Percentiles rank a stretch among this genome's conserved stretches.
phyloP scores from a whole-genome alignment of 1,140 invertebrate genomes.

The Platyura marginata region DNA sequence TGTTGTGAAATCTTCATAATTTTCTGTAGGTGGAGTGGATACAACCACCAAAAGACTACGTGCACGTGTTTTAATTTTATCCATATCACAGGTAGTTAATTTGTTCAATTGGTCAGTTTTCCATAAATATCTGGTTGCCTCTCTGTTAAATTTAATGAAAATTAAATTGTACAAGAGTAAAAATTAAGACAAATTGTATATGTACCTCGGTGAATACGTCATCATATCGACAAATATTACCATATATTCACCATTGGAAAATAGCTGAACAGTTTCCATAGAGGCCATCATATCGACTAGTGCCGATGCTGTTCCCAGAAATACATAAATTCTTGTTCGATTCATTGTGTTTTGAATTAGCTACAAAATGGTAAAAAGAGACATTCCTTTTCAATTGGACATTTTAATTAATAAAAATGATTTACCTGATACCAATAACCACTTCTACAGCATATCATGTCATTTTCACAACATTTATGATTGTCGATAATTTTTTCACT shows the following conservation, averaged over 20 bases:
- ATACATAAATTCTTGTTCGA: slow-evolving; percentile 82
- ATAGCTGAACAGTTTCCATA: slow-evolving; percentile 70
- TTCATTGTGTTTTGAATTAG: slow-evolving; percentile 78
- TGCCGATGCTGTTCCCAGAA: slow-evolving; percentile 60
- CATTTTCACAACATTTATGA: slow-evolving; percentile 54
- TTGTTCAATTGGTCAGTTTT: slow-evolving; percentile 39
- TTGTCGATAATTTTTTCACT: slow-evolving; percentile 42
- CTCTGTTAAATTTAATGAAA: slow-evolving; percentile 26
- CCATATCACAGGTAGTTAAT: slow-evolving; percentile 38
- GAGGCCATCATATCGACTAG: slow-evolving; percentile 78
- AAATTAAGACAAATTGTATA: neutral
- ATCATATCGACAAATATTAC: slow-evolving; percentile 88
- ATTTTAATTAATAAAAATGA: neutral
- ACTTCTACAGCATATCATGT: slow-evolving; percentile 48
- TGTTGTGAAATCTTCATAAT: slow-evolving; percentile 55
- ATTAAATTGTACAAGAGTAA: neutral
- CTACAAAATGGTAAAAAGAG: slow-evolving; percentile 7
- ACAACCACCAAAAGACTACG: slow-evolving; percentile 71
- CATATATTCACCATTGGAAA: slow-evolving; percentile 84
- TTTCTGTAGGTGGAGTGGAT: slow-evolving; percentile 55
- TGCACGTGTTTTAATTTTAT: slow-evolving; percentile 47
- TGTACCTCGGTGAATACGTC: slow-evolving; percentile 40
- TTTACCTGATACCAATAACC: slow-evolving; percentile 53
- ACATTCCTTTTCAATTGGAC: neutral
- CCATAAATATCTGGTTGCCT: slow-evolving; percentile 73